phyloP scores from a whole-genome alignment of 2,797 vertebrate genomes.

The Dendrocincla tyrannina region DNA sequence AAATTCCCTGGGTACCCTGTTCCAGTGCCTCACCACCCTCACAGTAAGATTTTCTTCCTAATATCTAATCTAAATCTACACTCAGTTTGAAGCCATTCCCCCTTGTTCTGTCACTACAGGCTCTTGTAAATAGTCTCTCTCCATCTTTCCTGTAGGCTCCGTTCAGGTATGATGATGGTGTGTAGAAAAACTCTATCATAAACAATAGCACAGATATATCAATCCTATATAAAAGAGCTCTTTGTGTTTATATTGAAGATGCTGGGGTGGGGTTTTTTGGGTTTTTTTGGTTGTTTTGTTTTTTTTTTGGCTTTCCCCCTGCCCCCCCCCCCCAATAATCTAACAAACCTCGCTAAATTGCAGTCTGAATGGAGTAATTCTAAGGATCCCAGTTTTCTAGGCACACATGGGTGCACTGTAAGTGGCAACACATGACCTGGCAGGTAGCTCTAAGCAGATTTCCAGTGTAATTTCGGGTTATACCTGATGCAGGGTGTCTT shows the following conservation, averaged over 20 bases:
- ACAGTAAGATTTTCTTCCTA: background rate
- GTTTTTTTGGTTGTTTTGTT: too few relatives aligned
- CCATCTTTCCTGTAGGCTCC: background rate
- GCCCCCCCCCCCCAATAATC: background rate
- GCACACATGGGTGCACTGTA: background rate
- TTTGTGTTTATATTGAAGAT: background rate
- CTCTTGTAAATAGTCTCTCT: background rate
- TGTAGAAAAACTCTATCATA: conserved; percentile 7
- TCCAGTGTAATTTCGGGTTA: background rate
- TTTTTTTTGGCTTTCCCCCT: accelerated
- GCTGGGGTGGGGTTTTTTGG: background rate
- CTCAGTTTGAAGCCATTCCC: background rate
- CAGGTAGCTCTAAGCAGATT: background rate
- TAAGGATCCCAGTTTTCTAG: conserved; percentile 8
- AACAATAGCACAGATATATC: background rate
- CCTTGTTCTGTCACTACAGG: background rate
- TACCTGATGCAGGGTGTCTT: background rate
- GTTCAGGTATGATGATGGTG: background rate
- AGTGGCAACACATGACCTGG: background rate
- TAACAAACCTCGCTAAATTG: background rate
- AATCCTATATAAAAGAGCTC: background rate
- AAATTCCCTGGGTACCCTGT: background rate
- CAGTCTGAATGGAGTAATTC: background rate
- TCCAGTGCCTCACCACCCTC: background rate
- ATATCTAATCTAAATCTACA: background rate